These are phyloP conservation scores for Atta colombica DNA, from an alignment of 1,140 invertebrate species.

Conservation along the genomic window DNA sequence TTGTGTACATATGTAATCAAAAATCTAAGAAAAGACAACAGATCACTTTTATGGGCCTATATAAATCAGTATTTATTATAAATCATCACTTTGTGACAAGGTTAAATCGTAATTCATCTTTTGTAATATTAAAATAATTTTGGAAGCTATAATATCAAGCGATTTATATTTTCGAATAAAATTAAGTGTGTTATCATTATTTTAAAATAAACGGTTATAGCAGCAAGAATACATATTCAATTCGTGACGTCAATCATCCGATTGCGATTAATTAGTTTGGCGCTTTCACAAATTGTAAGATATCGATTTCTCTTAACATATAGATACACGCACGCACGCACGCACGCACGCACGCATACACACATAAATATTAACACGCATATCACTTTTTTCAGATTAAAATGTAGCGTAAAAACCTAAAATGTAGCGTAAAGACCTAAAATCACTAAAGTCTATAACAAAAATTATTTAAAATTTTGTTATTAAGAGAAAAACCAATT, in stretches of 20 bases:
- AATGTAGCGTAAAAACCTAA: not conserved
- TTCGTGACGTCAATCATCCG: not conserved
- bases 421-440: not conserved
- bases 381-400: not conserved
- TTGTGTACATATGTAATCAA: not conserved
- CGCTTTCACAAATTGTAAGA: not conserved
- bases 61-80: conserved; percentile 58
- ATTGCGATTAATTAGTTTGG: not conserved
- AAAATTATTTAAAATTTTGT: not conserved
- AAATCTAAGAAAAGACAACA: conserved; percentile 30
- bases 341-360: no score
- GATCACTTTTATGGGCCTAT: not conserved
- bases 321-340: no score
- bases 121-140: not conserved
- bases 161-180: not conserved
- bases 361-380: no score
- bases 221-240: conserved; percentile 7
- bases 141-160: not conserved
- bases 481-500: conserved; percentile 54
- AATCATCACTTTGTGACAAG: conserved; percentile 28
- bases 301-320: conserved; percentile 2
- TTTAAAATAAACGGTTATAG: not conserved
- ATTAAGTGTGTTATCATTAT: conserved; percentile 11
- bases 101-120: conserved; percentile 5
- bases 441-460: not conserved